phyloP scores from a whole-genome alignment of 2,888 invertebrate species.

The Sphaerolaimus hirsutus region DNA sequence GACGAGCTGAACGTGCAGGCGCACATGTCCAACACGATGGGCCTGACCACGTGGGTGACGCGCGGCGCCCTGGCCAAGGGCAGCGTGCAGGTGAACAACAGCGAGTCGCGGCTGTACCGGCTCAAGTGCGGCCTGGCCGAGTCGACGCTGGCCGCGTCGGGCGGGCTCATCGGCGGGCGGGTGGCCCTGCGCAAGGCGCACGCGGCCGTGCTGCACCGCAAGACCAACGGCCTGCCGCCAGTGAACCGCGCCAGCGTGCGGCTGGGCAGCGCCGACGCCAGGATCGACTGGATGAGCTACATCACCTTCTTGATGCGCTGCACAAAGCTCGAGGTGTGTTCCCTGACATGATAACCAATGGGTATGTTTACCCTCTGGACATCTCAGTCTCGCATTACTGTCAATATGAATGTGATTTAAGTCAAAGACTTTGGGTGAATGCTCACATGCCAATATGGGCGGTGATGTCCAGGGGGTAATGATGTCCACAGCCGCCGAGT shows the following conservation, averaged over 20 bases:
- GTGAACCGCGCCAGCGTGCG: neutral
- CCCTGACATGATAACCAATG: too few species aligned
- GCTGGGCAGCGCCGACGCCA: conserved; percentile 29
- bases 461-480: too few species aligned
- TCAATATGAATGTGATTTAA: too few species aligned
- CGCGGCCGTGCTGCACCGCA: conserved; percentile 12
- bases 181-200: conserved; percentile 68
- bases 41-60: conserved; percentile 52
- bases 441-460: too few species aligned
- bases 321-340: conserved; percentile 2
- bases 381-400: too few species aligned
- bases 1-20: conserved; percentile 71
- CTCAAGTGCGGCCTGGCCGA: conserved; percentile 63
- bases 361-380: too few species aligned
- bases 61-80: conserved; percentile 3
- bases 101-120: conserved; percentile 68
- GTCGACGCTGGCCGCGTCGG: conserved; percentile 75
- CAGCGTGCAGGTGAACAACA: neutral
- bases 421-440: too few species aligned
- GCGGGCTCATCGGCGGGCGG: conserved; percentile 86
- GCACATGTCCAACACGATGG: conserved; percentile 99
- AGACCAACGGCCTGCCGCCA: neutral
- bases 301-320: conserved; percentile 70
- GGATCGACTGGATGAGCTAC: conserved; percentile 95
- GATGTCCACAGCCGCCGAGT: too few species aligned